A percentile compares a stretch with the other conserved stretches of the same genome.
Conservation (phyloP, 2,113 vertebrate genomes). For the Oophaga pumilio region DNA sequence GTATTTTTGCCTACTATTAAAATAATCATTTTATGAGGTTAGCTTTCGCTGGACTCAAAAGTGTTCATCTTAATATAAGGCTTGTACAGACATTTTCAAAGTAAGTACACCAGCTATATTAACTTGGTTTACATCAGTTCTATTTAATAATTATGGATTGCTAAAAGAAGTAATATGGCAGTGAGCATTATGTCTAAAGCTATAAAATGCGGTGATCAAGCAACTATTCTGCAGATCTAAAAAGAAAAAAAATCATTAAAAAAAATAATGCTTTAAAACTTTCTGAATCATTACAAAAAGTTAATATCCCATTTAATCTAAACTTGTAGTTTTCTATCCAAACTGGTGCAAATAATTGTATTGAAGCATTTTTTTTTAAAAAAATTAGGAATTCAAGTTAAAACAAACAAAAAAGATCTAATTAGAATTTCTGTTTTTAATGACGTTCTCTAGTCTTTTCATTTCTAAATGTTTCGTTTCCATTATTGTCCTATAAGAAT, state of each 20-base stretch:
- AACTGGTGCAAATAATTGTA: not conserved
- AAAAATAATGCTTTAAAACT: not conserved
- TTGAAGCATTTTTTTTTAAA: not conserved
- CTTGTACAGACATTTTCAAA: no score
- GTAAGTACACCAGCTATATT: no score
- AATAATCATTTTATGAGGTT: no score
- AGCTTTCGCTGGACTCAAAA: no score
- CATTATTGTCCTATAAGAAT: not conserved
- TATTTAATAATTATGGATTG: not conserved
- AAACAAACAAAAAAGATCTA: not conserved
- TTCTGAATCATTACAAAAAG: not conserved
- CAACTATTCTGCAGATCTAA: not conserved
- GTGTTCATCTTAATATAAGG: no score
- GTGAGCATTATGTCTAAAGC: not conserved
- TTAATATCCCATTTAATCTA: not conserved
- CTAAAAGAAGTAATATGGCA: not conserved
- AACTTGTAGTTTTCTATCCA: not conserved
- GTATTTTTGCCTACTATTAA: no score
- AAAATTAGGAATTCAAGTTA: not conserved
- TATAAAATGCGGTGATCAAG: not conserved
- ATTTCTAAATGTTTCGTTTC: slow-evolving; percentile 8
- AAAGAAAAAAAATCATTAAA: not conserved
- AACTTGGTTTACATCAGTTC: no score
- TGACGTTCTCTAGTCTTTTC: not conserved
- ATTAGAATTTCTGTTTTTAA: slow-evolving; percentile 47